Base-by-base conservation (phyloP, 2,888 invertebrate genomes). In the Muschampia plurimacula region DNA sequence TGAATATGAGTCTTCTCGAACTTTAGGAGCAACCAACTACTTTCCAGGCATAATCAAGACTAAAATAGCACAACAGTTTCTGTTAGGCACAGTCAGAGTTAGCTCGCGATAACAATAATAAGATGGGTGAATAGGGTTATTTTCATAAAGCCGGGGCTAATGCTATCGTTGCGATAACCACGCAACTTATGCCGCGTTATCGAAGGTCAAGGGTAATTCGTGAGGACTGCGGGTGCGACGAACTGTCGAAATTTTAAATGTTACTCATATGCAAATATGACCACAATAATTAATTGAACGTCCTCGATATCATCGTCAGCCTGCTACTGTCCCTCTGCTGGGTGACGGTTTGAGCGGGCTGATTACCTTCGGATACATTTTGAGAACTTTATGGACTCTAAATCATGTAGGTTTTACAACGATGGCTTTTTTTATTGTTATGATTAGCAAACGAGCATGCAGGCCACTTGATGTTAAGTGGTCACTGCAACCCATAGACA, bases 181-280 rank as follows among this genome's bases (percentile, higher is more conserved):
- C 76, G 76, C 78, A 82, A 84, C 80, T 78, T 83, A n/a, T 44
- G 62, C 52, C 44, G 67, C 32, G 67, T 72, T 88, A 86, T 84
- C 83, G 84, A 84, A 86, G 87, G 88, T 87, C 85, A 85, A 79
- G 82, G 79, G 75, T 79, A 77, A 75, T 68, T 73, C 63, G 74
- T 41, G 74, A 74, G 71, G 46, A 68, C 72, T 52, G 52, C 22
- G 22, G 15, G 15, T 15, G 52, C 52, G 52, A 15, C 15, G 52
- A 52, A 52, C 52, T 52, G 15, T 15, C 15, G 22, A 9, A 55
- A 8, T 55, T n/a, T 55, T 22, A 22, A 9, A 4, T 39, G 7
- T 39, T 39, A 39, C 7, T 39, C 9, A 55, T 13, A 8, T 22
- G 15, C 49, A 15, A 55, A 55, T 22, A 9, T 9, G 22, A 49